Conservation (phyloP, 2,113 vertebrate genomes). For the Chaetodon trifascialis region DNA sequence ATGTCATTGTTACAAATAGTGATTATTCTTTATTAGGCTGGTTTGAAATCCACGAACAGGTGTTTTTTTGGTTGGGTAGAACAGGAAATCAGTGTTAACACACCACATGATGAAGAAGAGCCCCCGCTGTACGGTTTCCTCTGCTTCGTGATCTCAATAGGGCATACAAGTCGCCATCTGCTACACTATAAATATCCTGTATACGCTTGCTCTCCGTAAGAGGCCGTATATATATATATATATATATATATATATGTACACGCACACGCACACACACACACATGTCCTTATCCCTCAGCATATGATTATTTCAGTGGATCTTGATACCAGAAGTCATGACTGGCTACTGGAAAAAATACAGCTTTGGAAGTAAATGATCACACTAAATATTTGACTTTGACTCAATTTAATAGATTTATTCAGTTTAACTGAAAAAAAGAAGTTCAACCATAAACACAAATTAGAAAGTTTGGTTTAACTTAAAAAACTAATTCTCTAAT, state of each 20-base stretch:
- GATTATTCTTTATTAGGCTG: background rate
- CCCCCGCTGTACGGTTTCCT: conserved; percentile 24
- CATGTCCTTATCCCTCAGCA: background rate
- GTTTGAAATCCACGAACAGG: background rate
- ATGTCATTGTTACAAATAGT: background rate
- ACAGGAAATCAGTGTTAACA: conserved; percentile 23
- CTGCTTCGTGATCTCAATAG: conserved; percentile 38
- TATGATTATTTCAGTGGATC: background rate
- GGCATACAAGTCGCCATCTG: conserved; percentile 51
- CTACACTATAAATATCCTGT: conserved; percentile 52
- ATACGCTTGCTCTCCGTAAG: conserved; percentile 4
- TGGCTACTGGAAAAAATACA: too few species aligned
- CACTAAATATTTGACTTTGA: too few species aligned
- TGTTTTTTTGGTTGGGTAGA: background rate
- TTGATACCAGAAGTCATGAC: background rate
- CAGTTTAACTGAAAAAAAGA: too few species aligned
- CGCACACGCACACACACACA: too few species aligned
- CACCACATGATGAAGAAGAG: conserved; percentile 5
- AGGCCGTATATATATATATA: background rate
- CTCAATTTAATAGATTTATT: too few species aligned
- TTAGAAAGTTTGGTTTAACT: too few species aligned
- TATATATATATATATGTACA: too few species aligned
- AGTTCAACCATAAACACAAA: too few species aligned
- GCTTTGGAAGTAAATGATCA: too few species aligned
- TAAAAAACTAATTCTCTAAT: too few species aligned